Evolutionary conservation across 2,797 vertebrate genomes (phyloP), one percentile per base, ranked within the genome.

Genomic region (Triplophysa yarkandensis): DNA sequence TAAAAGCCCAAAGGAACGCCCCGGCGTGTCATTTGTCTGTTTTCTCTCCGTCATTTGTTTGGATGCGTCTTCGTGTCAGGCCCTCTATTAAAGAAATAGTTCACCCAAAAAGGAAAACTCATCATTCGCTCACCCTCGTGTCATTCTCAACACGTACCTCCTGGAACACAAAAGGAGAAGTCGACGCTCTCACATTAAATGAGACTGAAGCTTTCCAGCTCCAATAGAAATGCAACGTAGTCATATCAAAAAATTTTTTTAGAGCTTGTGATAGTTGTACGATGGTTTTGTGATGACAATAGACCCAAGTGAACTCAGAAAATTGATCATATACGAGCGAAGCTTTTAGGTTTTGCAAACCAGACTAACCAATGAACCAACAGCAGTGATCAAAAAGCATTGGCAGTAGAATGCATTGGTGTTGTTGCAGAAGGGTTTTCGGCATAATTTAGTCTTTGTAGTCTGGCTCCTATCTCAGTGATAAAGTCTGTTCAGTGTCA

Each of bases 1-100:
- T 87, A 80, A 86, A 84, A 86, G 71, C 88, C 88, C 85, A 83
- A 79, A 88, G 87, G 87, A 89, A 80, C 77, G 57, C 76, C 23
- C 76, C 81, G 74, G 74, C 44, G 41, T 81, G 89, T 89, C 84
- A 86, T 89, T 66, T 65, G 34, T 76, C 57, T 78, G 43, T 54
- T 52, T 89, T 89, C 84, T 88, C 85, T 19, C 30, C 13, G 48
- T 2, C 11, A 52, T 52, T 78, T 62, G 66, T 76, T 83, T 77
- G 64, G 58, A 65, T 73, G 28, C 34, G 9, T 81, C 62, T 85
- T 80, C 48, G 82, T 84, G 83, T 87, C 76, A 52, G 76, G 80
- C 77, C 82, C 80, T 71, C 83, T 74, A 78, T 77, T 28, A 55
- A 55, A 55, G 23, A 27, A 55, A 55, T 55, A 28, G 52, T 55